Percentiles rank a stretch among this genome's conserved stretches.
Evolutionary conservation across 2,888 invertebrate species (phyloP).

Genomic region (Bellardia bayeri): DNA sequence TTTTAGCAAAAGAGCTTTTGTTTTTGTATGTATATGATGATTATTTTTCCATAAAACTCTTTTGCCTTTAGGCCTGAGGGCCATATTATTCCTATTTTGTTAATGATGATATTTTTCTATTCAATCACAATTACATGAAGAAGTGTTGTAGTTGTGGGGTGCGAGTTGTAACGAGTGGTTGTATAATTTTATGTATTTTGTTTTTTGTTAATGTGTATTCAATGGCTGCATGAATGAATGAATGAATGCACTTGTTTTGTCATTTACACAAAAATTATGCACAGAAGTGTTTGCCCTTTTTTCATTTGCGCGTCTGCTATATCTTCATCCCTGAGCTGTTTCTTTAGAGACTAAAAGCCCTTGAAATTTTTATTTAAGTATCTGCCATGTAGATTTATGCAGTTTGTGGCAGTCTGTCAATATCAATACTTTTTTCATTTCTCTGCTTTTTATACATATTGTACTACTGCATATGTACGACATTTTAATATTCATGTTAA

Average conservation of each 20-base stretch:
- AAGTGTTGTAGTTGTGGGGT: background rate
- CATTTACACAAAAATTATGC: conserved; percentile 69
- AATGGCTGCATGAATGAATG: conserved; percentile 43
- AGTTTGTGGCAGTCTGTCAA: conserved; percentile 40
- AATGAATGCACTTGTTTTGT: conserved; percentile 63
- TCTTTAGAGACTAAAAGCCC: conserved; percentile 45
- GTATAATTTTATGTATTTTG: conserved; percentile 50
- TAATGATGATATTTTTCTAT: conserved; percentile 66
- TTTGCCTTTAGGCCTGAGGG: background rate
- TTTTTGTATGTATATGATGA: conserved; percentile 3
- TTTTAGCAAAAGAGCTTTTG: conserved; percentile 45
- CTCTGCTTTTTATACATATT: background rate
- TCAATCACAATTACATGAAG: conserved; percentile 59
- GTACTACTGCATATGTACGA: conserved; percentile 51
- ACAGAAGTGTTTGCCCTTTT: conserved; percentile 66
- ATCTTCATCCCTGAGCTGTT: conserved; percentile 43
- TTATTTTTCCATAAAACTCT: conserved; percentile 47
- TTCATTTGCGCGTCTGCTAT: conserved; percentile 11
- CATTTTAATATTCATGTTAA: conserved; percentile 61
- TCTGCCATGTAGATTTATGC: conserved; percentile 41
- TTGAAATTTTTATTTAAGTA: conserved; percentile 55
- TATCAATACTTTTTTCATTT: conserved; percentile 31
- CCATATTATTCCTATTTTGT: conserved; percentile 54
- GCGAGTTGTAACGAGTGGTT: conserved; percentile 42
- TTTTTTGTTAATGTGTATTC: conserved; percentile 45